These are phyloP conservation scores for Alfaro cultratus DNA, from an alignment of 2,797 vertebrate genomes.

Conservation along the genomic window DNA sequence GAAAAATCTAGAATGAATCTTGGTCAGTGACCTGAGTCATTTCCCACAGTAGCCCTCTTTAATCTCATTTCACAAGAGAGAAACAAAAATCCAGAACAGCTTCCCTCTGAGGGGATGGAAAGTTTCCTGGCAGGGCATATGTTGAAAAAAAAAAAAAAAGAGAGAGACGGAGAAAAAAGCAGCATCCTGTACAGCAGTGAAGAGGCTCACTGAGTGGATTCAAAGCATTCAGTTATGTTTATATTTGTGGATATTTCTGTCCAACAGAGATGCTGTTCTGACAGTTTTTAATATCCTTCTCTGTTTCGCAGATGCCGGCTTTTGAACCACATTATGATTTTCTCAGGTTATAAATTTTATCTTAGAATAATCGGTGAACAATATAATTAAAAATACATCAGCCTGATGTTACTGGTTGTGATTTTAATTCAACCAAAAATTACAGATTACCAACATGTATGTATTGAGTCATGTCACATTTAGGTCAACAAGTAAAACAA, in stretches of 20 bases:
- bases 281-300: background rate
- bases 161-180: conserved; percentile 35
- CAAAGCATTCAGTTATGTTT: conserved; percentile 45
- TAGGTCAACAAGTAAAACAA: background rate
- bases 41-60: conserved; percentile 37
- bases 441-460: background rate
- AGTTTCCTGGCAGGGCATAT: conserved; percentile 29
- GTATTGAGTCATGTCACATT: background rate
- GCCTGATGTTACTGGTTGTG: background rate
- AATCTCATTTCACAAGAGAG: conserved; percentile 54
- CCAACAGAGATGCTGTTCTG: background rate
- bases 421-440: background rate
- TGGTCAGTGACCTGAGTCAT: conserved; percentile 18
- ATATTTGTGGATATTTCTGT: background rate
- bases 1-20: conserved; percentile 17
- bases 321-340: background rate
- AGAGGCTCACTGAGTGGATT: conserved; percentile 64
- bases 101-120: conserved; percentile 48
- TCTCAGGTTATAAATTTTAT: background rate
- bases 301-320: background rate
- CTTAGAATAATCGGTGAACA: background rate
- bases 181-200: conserved; percentile 66
- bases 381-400: background rate
- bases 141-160: conserved; percentile 10
- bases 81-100: conserved; percentile 37